Conservation (phyloP, 2,113 vertebrate genomes). For the Chloropsis hardwickii region DNA sequence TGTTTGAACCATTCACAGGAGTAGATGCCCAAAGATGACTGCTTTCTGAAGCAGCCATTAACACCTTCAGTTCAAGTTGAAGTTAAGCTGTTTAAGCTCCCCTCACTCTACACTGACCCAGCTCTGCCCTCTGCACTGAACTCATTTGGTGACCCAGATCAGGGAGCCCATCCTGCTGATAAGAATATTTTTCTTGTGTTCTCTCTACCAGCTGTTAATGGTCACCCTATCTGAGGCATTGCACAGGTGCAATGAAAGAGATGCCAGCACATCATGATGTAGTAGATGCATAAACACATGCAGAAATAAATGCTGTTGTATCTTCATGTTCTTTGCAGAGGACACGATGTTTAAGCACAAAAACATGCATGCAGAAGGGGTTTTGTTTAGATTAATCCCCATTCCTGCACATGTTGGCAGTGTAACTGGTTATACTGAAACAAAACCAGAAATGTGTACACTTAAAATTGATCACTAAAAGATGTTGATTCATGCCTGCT, state of each 20-base stretch:
- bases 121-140: neutral
- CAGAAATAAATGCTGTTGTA: neutral
- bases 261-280: neutral
- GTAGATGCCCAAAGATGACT: neutral
- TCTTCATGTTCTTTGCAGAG: neutral
- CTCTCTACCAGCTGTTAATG: neutral
- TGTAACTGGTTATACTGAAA: neutral
- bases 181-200: neutral
- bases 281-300: neutral
- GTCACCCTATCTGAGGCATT: neutral
- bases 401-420: fast-evolving
- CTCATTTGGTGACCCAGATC: neutral
- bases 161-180: neutral
- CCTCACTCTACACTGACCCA: neutral
- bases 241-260: neutral
- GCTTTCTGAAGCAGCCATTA: neutral
- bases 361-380: neutral
- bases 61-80: neutral
- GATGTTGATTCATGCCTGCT: neutral
- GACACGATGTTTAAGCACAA: neutral
- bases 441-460: neutral
- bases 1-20: neutral
- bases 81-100: neutral
- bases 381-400: neutral
- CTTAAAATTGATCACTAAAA: neutral